Conservation (phyloP, 2,888 invertebrate species). For the Hipparchia semele region DNA sequence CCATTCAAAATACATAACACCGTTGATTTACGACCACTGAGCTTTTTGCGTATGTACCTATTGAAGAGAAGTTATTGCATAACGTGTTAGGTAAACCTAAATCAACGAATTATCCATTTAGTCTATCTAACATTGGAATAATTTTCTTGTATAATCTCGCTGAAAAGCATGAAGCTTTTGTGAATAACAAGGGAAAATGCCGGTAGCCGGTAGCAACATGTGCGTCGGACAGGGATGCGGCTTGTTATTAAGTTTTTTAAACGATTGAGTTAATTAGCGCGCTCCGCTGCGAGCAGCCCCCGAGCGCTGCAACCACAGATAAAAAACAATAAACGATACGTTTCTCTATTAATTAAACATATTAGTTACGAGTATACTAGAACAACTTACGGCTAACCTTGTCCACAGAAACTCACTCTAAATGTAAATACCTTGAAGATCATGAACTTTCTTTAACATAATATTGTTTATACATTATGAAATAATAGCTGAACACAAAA, state of each 20-base stretch:
- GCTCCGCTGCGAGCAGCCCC: constrained; percentile 61
- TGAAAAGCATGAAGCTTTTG: constrained; percentile 42
- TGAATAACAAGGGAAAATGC: constrained; percentile 40
- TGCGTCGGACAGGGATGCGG: constrained; percentile 68
- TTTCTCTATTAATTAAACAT: constrained; percentile 67
- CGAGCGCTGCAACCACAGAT: constrained; percentile 56
- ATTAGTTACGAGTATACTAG: constrained; percentile 29
- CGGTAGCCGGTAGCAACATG: constrained; percentile 52
- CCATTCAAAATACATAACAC: constrained; percentile 26
- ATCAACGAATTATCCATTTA: not conserved
- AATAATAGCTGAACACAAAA: too few relatives aligned
- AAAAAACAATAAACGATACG: constrained; percentile 68
- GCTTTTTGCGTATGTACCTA: constrained; percentile 10
- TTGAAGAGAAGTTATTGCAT: not conserved
- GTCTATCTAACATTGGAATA: not conserved
- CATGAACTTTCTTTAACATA: too few relatives aligned
- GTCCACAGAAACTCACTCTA: constrained; percentile 12
- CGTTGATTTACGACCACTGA: constrained; percentile 19
- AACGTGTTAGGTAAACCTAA: not conserved
- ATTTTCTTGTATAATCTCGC: constrained; percentile 24
- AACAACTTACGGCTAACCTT: constrained; percentile 3
- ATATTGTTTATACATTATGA: too few relatives aligned
- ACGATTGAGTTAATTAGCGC: constrained; percentile 79
- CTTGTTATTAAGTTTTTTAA: constrained; percentile 78
- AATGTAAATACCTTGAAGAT: too few relatives aligned